A percentile compares a stretch with the other conserved stretches of the same genome.
phyloP scores from a whole-genome alignment of 2,888 invertebrate genomes.

The Bombyx huttoni region DNA sequence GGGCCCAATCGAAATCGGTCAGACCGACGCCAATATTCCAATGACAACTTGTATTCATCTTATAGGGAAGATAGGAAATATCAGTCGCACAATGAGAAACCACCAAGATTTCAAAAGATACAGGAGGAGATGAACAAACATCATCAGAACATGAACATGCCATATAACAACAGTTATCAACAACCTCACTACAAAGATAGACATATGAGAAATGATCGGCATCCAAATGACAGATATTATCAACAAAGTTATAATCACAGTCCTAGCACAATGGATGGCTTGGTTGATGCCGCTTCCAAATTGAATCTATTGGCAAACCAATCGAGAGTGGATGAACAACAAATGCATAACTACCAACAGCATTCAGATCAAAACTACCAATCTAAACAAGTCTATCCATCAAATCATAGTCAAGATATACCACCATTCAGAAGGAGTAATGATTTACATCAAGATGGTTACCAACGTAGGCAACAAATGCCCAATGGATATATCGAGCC shows the following conservation, averaged over 20 bases:
- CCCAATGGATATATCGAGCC: conserved; percentile 49
- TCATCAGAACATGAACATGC: conserved; percentile 30
- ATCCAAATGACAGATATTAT: conserved; percentile 32
- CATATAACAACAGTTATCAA: conserved; percentile 40
- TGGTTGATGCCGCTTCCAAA: conserved; percentile 46
- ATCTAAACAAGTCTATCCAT: conserved; percentile 32
- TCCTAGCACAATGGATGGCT: conserved; percentile 36
- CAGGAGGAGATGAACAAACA: conserved; percentile 61
- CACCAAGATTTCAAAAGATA: conserved; percentile 75
- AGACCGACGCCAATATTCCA: conserved; percentile 46
- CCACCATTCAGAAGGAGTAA: conserved; percentile 33
- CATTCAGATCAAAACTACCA: conserved; percentile 27
- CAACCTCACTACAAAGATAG: conserved; percentile 39
- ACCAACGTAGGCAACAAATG: conserved; percentile 31
- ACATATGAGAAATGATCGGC: conserved; percentile 34
- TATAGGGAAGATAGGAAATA: conserved; percentile 55
- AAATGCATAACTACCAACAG: conserved; percentile 29
- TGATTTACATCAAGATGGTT: conserved; percentile 40
- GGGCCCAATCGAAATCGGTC: conserved; percentile 33
- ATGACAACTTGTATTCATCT: conserved; percentile 40
- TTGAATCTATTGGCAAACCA: conserved; percentile 38
- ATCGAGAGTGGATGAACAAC: conserved; percentile 30
- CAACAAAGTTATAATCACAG: conserved; percentile 33
- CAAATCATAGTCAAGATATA: conserved; percentile 32
- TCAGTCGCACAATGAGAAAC: conserved; percentile 64